Conservation (phyloP, 2,113 vertebrate genomes). For the Brienomyrus longianalis region DNA sequence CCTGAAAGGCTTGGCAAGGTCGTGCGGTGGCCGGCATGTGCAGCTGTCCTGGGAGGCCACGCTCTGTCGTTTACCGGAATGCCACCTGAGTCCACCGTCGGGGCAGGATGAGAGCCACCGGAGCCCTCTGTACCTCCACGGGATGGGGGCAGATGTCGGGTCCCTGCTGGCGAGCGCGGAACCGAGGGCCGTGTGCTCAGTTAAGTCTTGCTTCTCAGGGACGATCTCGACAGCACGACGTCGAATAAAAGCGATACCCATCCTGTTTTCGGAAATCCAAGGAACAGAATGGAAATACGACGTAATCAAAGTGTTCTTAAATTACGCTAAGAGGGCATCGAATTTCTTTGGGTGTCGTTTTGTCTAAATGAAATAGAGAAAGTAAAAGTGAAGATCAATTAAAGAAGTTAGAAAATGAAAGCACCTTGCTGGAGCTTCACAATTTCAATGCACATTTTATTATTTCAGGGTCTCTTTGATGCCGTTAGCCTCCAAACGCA, state of each 20-base stretch:
- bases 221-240: neutral
- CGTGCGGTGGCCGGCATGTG: neutral
- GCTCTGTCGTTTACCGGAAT: neutral
- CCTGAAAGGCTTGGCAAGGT: neutral
- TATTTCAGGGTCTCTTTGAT: neutral
- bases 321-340: neutral
- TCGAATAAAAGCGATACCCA: neutral
- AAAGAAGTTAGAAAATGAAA: neutral
- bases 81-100: conserved; percentile 4
- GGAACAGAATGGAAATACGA: neutral
- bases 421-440: neutral
- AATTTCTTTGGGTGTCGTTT: neutral
- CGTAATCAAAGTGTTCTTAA: neutral
- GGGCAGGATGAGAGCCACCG: conserved; percentile 18
- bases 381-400: neutral
- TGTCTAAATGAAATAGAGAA: neutral
- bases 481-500: neutral
- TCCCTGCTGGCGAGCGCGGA: conserved; percentile 28
- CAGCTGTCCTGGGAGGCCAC: neutral
- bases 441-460: neutral
- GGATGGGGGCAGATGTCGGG: conserved; percentile 50
- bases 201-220: neutral
- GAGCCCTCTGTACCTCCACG: conserved; percentile 21
- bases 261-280: neutral
- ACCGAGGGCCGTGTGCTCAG: conserved; percentile 3